Base-by-base conservation (phyloP, 1,140 invertebrate genomes). In the Lysiphlebus fabarum region DNA sequence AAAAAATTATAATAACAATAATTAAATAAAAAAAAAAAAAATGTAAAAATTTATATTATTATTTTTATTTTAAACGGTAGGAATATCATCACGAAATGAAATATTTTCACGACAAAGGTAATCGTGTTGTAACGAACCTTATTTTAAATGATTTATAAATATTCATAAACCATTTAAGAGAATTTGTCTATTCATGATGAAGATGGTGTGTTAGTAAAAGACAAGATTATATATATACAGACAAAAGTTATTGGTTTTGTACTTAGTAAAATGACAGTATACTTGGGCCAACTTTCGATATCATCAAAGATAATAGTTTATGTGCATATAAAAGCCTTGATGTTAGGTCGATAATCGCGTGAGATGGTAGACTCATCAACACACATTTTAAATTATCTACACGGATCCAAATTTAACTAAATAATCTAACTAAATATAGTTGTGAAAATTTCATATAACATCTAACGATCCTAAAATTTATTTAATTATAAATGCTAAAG, bases 101-200 rank as follows among this genome's bases (percentile, higher is more conserved):
- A 41, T 41, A 56, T 48, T 48, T 37, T 56, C 54, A 56, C 54
- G 54, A 43, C 9, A 34, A 38, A 48, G 53, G 10, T 44, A 14
- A 47, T 56, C 34, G 54, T 48, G 47, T 56, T 6, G 34, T 36
- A 59, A 56, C 47, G 45, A 12, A 47, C 65, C 17, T 26, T 26
- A 26, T 26, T 26, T 4, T 26, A 26, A 26, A 26, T 56, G 34
- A 47, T 55, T 33, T 59, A 73, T 74, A 69, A 74, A 74, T 74
- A 74, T 74, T 74, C 70, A 73, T 73, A 67, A 62, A 56, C 57
- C 62, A 63, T 67, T 67, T 61, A 65, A 67, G 66, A 67, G 62
- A 51, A 51, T 36, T 37, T n/a, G 49, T 51, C 34, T 51, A 51
- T 51, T 37, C 11, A 10, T 12, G 49, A 11, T 17, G 53, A 45